Percentiles rank a stretch among this genome's conserved stretches.
These are phyloP conservation scores for Polypterus bichir DNA, from an alignment of 2,113 vertebrate species.

Conservation along the genomic window DNA sequence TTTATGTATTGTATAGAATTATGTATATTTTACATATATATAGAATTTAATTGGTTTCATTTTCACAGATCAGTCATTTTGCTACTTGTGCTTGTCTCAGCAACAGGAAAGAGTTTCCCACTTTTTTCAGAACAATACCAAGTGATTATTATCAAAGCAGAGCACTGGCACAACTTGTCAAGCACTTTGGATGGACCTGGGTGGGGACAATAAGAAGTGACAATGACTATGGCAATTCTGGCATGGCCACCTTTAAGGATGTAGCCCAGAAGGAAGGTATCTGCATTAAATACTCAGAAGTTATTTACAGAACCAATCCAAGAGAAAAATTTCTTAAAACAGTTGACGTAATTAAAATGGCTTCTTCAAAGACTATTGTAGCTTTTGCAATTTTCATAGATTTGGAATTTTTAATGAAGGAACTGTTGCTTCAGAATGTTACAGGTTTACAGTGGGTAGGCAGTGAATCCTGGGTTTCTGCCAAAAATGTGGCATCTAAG, in stretches of 20 bases:
- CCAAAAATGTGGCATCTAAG: slow-evolving; percentile 29
- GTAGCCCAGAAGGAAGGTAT: slow-evolving; percentile 40
- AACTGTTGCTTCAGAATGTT: slow-evolving; percentile 45
- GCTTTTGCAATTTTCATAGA: slow-evolving; percentile 45
- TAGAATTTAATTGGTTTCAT: background rate
- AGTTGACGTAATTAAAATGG: slow-evolving; percentile 33
- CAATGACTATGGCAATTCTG: slow-evolving; percentile 55
- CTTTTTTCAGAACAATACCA: slow-evolving; percentile 57
- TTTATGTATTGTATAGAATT: background rate
- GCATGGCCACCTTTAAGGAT: slow-evolving; percentile 46
- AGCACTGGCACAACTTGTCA: slow-evolving; percentile 48
- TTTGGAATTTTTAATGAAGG: slow-evolving; percentile 44
- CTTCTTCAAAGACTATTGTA: slow-evolving; percentile 43
- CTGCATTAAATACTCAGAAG: slow-evolving; percentile 50
- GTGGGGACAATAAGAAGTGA: slow-evolving; percentile 51
- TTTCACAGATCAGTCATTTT: slow-evolving; percentile 39
- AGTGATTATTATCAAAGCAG: slow-evolving; percentile 55
- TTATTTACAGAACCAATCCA: slow-evolving; percentile 40
- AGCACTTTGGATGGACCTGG: slow-evolving; percentile 56
- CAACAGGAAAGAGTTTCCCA: slow-evolving; percentile 45
- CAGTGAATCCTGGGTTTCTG: slow-evolving; percentile 56
- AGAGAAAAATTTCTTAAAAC: slow-evolving; percentile 33
- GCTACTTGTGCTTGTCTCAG: slow-evolving; percentile 54
- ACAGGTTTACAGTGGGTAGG: slow-evolving; percentile 52
- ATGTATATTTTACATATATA: background rate